Evolutionary conservation across 2,113 vertebrate species (phyloP).

Genomic region (Oceanodroma tethys): DNA sequence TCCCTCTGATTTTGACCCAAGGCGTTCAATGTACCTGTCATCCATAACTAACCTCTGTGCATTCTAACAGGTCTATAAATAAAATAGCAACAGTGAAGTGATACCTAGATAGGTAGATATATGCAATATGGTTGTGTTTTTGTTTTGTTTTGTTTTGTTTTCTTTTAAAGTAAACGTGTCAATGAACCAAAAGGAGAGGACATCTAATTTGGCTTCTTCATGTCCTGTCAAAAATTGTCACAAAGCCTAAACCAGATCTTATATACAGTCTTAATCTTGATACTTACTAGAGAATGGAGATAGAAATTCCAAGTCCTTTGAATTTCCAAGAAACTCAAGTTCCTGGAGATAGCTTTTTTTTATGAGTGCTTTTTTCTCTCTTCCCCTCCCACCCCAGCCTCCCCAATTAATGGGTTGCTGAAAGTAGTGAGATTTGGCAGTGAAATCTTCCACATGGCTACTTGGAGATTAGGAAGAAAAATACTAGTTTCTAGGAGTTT

Average conservation of each 20-base stretch:
- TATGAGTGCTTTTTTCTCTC: background rate
- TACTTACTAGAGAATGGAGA: background rate
- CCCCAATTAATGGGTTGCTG: background rate
- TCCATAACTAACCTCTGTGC: background rate
- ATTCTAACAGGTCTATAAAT: background rate
- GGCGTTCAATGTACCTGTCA: background rate
- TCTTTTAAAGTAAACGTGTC: background rate
- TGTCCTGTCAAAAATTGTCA: background rate
- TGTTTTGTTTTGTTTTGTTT: background rate
- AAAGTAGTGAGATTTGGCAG: background rate
- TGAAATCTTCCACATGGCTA: background rate
- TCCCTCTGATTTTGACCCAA: background rate
- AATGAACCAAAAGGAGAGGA: background rate
- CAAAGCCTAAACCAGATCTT: background rate
- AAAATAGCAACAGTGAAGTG: background rate
- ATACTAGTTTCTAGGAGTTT: background rate
- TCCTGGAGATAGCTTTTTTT: background rate
- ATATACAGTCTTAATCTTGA: background rate
- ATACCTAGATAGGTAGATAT: background rate
- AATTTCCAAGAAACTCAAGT: too few relatives aligned
- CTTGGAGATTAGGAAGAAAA: background rate
- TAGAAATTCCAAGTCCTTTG: background rate
- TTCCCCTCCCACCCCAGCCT: rapidly evolving
- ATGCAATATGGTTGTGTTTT: background rate
- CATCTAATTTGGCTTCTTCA: background rate